These are phyloP conservation scores for Grapholita molesta DNA, from an alignment of 1,140 invertebrate genomes.

Conservation along the genomic window DNA sequence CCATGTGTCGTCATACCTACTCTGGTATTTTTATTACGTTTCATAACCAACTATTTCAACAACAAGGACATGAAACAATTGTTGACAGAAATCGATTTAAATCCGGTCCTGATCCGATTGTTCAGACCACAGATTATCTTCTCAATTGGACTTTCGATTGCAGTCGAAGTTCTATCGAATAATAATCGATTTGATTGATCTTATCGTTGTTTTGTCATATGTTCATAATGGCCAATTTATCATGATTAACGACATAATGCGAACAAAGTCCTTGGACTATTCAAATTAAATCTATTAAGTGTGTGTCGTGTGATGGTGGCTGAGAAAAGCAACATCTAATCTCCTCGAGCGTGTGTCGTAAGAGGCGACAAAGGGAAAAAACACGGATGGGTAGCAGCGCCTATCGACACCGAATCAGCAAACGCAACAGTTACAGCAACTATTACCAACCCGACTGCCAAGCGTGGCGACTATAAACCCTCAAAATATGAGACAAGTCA, in stretches of 20 bases:
- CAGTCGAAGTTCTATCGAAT: background rate
- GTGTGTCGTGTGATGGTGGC: too few relatives aligned
- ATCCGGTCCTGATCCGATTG: background rate
- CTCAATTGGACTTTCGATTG: constrained; percentile 6
- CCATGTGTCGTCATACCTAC: too few relatives aligned
- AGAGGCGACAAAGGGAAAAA: too few relatives aligned
- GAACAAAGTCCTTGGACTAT: background rate
- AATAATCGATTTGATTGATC: background rate
- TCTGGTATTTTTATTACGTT: background rate
- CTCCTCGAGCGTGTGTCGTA: too few relatives aligned
- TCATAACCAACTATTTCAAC: background rate
- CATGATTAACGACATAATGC: background rate
- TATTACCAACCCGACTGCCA: too few relatives aligned
- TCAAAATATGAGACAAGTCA: too few relatives aligned
- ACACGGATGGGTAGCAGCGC: too few relatives aligned
- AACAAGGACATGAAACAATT: background rate
- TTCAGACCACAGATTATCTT: background rate
- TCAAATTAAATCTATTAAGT: background rate
- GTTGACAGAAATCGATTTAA: background rate
- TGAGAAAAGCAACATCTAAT: too few relatives aligned
- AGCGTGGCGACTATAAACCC: too few relatives aligned
- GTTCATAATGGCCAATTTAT: background rate
- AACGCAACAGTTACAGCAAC: too few relatives aligned
- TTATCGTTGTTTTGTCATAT: constrained; percentile 4
- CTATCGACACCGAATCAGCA: too few relatives aligned